These are phyloP conservation scores for Patella depressa DNA, from an alignment of 2,888 invertebrate genomes.

Conservation along the genomic window DNA sequence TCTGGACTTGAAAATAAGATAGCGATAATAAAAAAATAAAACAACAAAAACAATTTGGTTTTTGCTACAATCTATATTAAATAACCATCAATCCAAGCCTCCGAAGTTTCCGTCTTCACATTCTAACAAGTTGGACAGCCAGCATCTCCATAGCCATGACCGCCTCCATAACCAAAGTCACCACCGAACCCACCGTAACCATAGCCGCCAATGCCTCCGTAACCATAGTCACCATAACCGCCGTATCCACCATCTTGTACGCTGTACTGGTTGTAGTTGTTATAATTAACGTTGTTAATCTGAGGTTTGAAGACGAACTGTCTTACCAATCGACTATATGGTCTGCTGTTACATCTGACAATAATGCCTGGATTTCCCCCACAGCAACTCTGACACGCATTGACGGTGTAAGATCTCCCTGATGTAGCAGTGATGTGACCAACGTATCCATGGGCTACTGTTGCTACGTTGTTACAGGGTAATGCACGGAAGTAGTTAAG, in stretches of 20 bases:
- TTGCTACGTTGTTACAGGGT: neutral
- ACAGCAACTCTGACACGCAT: neutral
- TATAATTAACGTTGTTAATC: neutral
- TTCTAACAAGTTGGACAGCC: no score
- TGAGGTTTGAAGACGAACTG: neutral
- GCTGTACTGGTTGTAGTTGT: neutral
- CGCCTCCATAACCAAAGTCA: neutral
- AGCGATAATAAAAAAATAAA: no score
- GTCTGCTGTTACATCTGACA: neutral
- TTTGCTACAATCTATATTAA: no score
- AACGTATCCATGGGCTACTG: neutral
- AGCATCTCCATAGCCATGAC: neutral
- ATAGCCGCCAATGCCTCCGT: neutral
- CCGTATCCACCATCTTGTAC: neutral
- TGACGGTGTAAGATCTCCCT: neutral
- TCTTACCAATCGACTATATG: neutral
- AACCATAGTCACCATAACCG: neutral
- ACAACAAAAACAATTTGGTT: no score
- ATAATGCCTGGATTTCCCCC: neutral
- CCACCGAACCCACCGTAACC: slow-evolving; percentile 1
- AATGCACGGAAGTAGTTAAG: neutral
- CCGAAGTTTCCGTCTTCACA: no score
- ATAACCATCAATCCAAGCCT: no score
- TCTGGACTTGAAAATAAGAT: no score
- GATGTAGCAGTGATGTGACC: neutral